phyloP scores from a whole-genome alignment of 2,797 vertebrate species.

The Macropodus opercularis region DNA sequence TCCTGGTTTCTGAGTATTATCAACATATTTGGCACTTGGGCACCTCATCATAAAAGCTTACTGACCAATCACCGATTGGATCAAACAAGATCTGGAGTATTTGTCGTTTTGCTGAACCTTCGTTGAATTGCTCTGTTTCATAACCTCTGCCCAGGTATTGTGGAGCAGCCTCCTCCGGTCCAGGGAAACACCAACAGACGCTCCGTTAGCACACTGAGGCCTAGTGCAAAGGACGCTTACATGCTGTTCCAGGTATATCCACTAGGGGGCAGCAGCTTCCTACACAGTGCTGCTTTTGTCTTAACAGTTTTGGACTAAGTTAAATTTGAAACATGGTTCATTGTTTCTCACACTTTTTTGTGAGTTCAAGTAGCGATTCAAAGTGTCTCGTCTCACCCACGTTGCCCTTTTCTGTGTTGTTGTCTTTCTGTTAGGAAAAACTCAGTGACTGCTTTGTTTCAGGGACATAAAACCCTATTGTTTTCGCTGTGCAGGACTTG shows the following conservation, averaged over 20 bases:
- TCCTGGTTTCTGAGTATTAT: too few species aligned
- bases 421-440: slow-evolving; percentile 22
- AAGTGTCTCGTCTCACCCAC: slow-evolving; percentile 8
- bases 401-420: slow-evolving; percentile 13
- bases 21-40: too few species aligned
- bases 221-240: slow-evolving; percentile 98
- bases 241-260: slow-evolving; percentile 97
- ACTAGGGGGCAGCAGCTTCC: slow-evolving; percentile 50
- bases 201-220: slow-evolving; percentile 93
- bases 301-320: background rate
- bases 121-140: background rate
- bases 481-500: slow-evolving; percentile 84
- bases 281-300: background rate
- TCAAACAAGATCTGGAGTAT: too few species aligned
- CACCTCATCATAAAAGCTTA: too few species aligned
- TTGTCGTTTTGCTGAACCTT: background rate
- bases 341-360: too few species aligned
- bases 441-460: slow-evolving; percentile 32
- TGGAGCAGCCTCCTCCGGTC: slow-evolving; percentile 86
- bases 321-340: slow-evolving; percentile 13
- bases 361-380: slow-evolving; percentile 5
- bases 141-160: slow-evolving; percentile 78
- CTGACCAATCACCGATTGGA: too few species aligned
- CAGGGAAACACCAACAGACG: slow-evolving; percentile 96
- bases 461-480: slow-evolving; percentile 41